Base-by-base conservation (phyloP, 2,888 invertebrate genomes). In the Caradrina kadenii region DNA sequence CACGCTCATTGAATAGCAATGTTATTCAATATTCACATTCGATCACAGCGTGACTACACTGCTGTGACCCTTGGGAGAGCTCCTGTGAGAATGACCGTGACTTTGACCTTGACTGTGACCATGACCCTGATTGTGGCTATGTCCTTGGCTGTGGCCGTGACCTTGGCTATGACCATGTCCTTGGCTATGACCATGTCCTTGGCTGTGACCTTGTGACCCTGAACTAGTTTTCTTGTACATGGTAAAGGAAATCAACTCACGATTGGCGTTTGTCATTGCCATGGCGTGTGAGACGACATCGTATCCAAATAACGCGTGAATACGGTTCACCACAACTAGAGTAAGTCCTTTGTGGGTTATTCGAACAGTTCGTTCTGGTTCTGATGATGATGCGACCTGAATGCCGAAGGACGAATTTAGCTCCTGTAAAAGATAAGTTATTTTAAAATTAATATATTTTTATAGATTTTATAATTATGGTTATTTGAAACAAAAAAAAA, bases 241-340 rank as follows among this genome's bases (percentile, higher is more conserved):
- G 15, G 94, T 93, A 89, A 96, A 96, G 21, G 96, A 95, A 58
- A 96, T 87, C 49, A 96, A 89, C 84, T 96, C 96, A 4, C 96
- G 88, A 84, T 96, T 96, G 17, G 94, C 92, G 79, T 95, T 95
- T 22, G 96, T 95, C 93, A 96, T 95, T 1, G 95, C 93, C 96
- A 96, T 96, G 5, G 96, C 90, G 84, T 96, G 96, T 0, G 96
- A 96, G 1, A 95, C 90, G 15, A 96, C 96, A 84, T 96, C 95
- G 84, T 95, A 96, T 0, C 96, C 96, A 52, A 96, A 89, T n/a
- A 95, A 81, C 2, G 90, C 94, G 83, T 96, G 96, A 2, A 96
- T 88, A 7, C 95, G 89, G 86, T 96, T 96, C 48, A 96, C 95
- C 5, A 95, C 91, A 13, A 94, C 93, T 35, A 96, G 82, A 0